Conservation (phyloP, 2,113 vertebrate genomes). For the Nanorana parkeri region DNA sequence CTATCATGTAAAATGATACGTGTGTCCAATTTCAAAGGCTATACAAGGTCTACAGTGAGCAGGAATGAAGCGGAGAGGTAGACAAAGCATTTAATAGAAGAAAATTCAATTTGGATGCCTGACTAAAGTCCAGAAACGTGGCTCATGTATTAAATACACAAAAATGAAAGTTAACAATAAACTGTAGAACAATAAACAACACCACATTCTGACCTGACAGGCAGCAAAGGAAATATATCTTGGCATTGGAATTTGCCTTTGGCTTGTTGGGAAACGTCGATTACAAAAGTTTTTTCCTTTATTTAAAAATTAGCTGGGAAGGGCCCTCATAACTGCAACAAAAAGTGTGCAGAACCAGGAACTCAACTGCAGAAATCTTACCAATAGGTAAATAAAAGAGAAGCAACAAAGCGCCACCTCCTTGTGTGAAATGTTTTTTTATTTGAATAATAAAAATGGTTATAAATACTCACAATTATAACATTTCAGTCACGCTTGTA, state of each 20-base stretch:
- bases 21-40: constrained; percentile 51
- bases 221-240: background rate
- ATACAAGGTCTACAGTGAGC: background rate
- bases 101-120: constrained; percentile 13
- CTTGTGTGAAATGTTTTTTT: too few relatives aligned
- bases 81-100: constrained; percentile 28
- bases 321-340: too few relatives aligned
- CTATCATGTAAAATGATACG: constrained; percentile 51
- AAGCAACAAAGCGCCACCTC: too few relatives aligned
- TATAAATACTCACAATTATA: too few relatives aligned
- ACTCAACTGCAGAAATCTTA: too few relatives aligned
- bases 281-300: too few relatives aligned
- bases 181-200: background rate
- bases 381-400: too few relatives aligned
- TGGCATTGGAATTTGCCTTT: background rate
- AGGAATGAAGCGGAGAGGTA: background rate
- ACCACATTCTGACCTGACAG: background rate
- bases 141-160: constrained; percentile 12
- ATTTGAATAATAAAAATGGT: too few relatives aligned
- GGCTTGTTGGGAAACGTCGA: too few relatives aligned
- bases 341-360: too few relatives aligned
- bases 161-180: constrained; percentile 21
- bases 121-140: background rate
- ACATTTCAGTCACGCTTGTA: too few relatives aligned
- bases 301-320: too few relatives aligned